Evolutionary conservation across 2,113 vertebrate species (phyloP), one percentile per base, ranked within the genome.

Genomic region (Platycercus adscitus): DNA sequence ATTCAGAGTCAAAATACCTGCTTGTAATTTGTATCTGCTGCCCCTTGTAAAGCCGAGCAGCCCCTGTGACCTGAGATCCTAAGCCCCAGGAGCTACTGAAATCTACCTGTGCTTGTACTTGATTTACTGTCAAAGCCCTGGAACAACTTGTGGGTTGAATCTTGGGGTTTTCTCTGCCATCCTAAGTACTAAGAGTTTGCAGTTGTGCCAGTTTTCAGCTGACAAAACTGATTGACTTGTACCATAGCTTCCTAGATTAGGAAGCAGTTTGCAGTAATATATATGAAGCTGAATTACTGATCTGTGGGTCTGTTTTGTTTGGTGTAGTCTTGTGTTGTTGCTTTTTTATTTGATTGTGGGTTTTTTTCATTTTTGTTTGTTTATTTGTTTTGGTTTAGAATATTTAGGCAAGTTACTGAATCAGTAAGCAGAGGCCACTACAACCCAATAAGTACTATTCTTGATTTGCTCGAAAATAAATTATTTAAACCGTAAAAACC

Each of bases 361-460:
- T 58, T 13, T 9, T 58, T 58, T 58, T n/a, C 13, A 33, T 47
- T 58, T 58, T 56, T 56, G 20, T 21, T n/a, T 56, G 19, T 4
- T 39, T 39, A 44, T 41, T n/a, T 1, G 12, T 19, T 11, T 68
- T 47, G 28, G 64, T 56, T 33, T 70, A 56, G 49, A 65, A 35
- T 94, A 78, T 81, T 94, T 96, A n/a, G 86, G 37, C 53, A 90
- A 43, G 56, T 73, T 89, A 44, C 16, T 64, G 73, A 44, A 77
- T 94, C 55, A 41, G 47, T 88, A 94, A 80, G 39, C 2, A 7
- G 46, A 86, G 25, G n/a, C 80, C 37, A 85, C 26, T 66, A 3
- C 56, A 78, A 87, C 39, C 24, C 20, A 78, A 1, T 82, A 93
- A 87, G 20, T 65, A 58, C 26, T 49, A 14, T 64, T 80, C 29